Conservation (phyloP, 2,113 vertebrate genomes). For the Gopherus evgoodei region DNA sequence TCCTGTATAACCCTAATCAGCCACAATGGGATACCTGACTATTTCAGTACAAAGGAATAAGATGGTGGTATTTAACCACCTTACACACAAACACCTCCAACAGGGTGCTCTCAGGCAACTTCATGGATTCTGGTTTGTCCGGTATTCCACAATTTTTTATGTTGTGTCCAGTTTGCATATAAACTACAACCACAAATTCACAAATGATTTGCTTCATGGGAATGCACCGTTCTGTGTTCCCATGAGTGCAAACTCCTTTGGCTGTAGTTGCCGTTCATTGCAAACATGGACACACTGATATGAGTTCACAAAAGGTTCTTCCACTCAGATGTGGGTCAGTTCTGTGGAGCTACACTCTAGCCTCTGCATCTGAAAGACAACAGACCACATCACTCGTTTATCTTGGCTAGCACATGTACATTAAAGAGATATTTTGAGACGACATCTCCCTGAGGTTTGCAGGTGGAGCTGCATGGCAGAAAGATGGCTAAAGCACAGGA, state of each 20-base stretch:
- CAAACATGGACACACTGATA: neutral
- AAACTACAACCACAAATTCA: neutral
- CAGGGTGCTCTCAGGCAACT: neutral
- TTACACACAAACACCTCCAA: neutral
- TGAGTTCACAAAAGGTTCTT: neutral
- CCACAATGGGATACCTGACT: neutral
- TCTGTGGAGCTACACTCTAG: neutral
- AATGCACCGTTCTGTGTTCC: neutral
- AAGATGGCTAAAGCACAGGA: neutral
- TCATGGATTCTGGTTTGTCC: neutral
- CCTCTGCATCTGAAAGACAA: neutral
- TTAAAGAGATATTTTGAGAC: neutral
- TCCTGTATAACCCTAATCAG: constrained; percentile 6
- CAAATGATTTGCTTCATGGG: neutral
- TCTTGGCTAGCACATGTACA: neutral
- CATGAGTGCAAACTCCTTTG: neutral
- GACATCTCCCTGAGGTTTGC: neutral
- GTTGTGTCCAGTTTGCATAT: neutral
- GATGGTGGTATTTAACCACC: neutral
- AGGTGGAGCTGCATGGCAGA: neutral
- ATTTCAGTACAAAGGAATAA: neutral
- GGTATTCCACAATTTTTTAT: neutral
- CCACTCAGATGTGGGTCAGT: neutral
- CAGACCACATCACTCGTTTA: neutral
- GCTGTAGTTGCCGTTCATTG: neutral